These are phyloP conservation scores for Cavia porcellus DNA, from an alignment of 2,113 vertebrate species.

Conservation along the genomic window DNA sequence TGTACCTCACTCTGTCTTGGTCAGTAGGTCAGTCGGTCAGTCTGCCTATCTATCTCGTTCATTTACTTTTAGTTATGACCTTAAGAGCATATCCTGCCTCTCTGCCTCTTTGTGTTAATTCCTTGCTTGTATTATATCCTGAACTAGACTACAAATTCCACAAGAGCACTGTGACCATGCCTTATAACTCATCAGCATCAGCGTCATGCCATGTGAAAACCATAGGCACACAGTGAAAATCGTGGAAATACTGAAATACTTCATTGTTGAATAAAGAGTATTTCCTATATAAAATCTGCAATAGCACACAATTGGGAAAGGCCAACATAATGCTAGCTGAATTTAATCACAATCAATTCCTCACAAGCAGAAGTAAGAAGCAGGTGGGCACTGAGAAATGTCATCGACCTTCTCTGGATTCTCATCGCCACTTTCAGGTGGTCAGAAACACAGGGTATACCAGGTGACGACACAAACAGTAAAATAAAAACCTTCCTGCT, in stretches of 20 bases:
- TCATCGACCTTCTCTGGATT: background rate
- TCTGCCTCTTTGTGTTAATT: slow-evolving; percentile 21
- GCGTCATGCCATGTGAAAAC: background rate
- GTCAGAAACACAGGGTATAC: background rate
- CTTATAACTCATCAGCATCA: background rate
- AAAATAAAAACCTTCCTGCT: slow-evolving; percentile 10
- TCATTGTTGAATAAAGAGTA: background rate
- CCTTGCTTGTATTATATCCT: background rate
- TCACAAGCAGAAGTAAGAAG: background rate
- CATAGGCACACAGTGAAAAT: background rate
- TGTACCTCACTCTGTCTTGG: background rate
- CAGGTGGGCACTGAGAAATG: background rate
- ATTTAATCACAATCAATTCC: background rate
- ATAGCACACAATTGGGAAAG: background rate
- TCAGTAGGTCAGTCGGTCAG: background rate
- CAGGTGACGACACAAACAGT: background rate
- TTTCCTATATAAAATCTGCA: background rate
- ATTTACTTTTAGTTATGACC: background rate
- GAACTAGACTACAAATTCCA: background rate
- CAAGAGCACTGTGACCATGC: background rate
- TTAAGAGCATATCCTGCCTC: background rate
- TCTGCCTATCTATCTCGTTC: background rate
- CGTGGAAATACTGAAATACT: background rate
- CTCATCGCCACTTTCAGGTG: background rate
- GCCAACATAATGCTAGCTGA: background rate